These are phyloP conservation scores for Amorpha juglandis DNA, from an alignment of 2,888 invertebrate species.

Conservation along the genomic window DNA sequence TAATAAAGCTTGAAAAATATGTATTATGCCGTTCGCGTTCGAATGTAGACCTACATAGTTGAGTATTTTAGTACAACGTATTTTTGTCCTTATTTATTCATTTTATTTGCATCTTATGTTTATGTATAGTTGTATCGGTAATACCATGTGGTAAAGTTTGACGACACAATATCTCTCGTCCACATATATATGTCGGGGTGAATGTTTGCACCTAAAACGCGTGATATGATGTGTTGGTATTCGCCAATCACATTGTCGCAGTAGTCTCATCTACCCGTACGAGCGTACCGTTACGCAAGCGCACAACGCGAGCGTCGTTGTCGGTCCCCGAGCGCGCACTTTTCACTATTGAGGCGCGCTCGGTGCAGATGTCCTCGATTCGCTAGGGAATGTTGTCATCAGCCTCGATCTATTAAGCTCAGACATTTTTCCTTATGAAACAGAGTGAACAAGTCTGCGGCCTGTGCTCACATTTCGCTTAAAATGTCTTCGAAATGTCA, in stretches of 20 bases:
- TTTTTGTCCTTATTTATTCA: no score
- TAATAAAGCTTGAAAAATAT: no score
- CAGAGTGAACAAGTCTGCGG: background rate
- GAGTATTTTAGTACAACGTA: no score
- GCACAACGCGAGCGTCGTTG: constrained; percentile 17
- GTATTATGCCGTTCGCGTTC: no score
- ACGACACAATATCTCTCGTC: background rate
- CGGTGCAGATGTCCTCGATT: constrained; percentile 40
- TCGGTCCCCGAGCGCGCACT: background rate
- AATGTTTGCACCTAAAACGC: background rate
- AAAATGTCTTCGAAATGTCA: constrained; percentile 15
- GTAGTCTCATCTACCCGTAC: constrained; percentile 29
- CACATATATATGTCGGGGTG: background rate
- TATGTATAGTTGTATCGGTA: background rate
- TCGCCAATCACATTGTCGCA: background rate
- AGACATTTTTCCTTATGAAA: constrained; percentile 23
- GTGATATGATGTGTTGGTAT: background rate
- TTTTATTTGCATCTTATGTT: no score
- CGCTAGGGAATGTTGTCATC: constrained; percentile 24
- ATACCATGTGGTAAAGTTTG: background rate
- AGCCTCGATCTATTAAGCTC: constrained; percentile 25
- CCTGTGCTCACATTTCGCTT: constrained; percentile 10
- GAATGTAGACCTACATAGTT: no score
- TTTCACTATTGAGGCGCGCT: constrained; percentile 35
- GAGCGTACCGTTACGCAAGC: constrained; percentile 42